Conservation (phyloP, 2,113 vertebrate genomes). For the Eurystomus gularis region DNA sequence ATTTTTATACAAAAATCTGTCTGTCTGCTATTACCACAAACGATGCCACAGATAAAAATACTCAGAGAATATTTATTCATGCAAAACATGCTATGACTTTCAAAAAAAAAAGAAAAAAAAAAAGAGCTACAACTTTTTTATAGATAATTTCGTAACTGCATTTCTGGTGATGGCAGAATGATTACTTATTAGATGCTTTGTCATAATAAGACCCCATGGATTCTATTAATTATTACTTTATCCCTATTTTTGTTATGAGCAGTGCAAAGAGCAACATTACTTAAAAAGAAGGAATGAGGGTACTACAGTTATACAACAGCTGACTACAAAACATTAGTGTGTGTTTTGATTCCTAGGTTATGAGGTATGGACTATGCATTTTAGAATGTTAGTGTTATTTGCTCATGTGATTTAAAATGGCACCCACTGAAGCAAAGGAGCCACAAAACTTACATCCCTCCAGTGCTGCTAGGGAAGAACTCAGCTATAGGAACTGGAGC, state of each 20-base stretch:
- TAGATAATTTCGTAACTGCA: background rate
- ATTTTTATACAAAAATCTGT: background rate
- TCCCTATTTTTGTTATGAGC: background rate
- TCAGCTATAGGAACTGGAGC: background rate
- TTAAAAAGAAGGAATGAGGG: background rate
- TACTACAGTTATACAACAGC: accelerated
- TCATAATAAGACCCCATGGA: background rate
- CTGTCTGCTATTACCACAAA: constrained; percentile 41
- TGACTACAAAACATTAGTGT: background rate
- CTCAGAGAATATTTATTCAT: constrained; percentile 1
- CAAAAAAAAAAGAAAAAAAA: background rate
- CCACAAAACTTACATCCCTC: background rate
- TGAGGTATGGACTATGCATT: background rate
- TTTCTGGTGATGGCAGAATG: background rate
- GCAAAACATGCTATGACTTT: background rate
- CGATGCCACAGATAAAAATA: constrained; percentile 1
- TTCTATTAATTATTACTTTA: background rate
- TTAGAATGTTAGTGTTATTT: background rate
- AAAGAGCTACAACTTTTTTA: background rate
- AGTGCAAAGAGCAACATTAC: accelerated
- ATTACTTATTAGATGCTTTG: background rate
- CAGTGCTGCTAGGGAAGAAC: background rate
- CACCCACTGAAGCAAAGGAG: background rate
- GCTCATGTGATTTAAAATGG: background rate
- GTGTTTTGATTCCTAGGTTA: background rate